Evolutionary conservation across 2,888 invertebrate genomes (phyloP), one percentile per base, ranked within the genome.

Genomic region (Pinctada fucata): DNA sequence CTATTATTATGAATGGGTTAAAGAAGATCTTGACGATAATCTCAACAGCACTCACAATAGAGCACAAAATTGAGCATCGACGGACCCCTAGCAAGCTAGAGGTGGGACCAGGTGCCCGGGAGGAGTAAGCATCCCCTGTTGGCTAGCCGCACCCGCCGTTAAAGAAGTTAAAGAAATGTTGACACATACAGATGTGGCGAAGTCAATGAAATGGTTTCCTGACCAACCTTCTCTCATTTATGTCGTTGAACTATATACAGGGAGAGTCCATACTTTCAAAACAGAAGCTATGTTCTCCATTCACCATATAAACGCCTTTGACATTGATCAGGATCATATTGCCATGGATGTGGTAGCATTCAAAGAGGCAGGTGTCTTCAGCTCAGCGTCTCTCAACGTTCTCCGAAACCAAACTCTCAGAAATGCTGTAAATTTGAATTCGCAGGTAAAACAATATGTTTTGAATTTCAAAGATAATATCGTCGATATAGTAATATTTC

Each of bases 341-440:
- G 73, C 86, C 16, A 79, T 89, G 50, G 90, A 91, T 73, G 58
- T 87, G 6, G 83, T 84, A 3, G 79, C 87, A 4, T 89, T 88
- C 77, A 80, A 84, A 2, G 79, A 87, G 65, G 83, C 88, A 3
- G 64, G 81, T 8, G 79, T 83, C 31, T 80, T 89, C 13, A 72
- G 77, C 48, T 82, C 71, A 47, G 81, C 89, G 3, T 80, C 83
- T 51, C 69, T 88, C 75, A 65, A 82, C 0, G 72, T 75, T 8
- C 69, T 89, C 5, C 50, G 67, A 6, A 83, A 88, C 78, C 79
- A 84, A 3, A 75, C 69, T 5, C 69, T 64, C 5, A 79, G 87
- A 10, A 83, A 88, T 67, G 71, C 74, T 3, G 83, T 85, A 16
- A 70, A 67, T 0, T 75, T 79, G 3, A 80, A 8, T 45, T 70